Evolutionary conservation across 2,888 invertebrate species (phyloP).

Genomic region (Drosophila anomalata): DNA sequence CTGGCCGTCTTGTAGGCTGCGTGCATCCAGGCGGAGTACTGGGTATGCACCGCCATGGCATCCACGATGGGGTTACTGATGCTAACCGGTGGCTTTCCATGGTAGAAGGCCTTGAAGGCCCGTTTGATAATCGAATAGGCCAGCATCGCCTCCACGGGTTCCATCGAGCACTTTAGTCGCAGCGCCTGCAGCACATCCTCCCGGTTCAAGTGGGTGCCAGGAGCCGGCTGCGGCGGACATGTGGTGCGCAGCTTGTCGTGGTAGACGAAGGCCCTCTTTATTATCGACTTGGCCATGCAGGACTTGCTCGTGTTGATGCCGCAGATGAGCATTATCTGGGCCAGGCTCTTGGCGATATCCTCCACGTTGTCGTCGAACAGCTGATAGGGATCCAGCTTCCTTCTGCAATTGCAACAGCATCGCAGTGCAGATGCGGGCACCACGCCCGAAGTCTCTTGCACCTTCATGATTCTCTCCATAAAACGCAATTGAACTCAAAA

Average conservation of each 20-base stretch:
- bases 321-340: slow-evolving; percentile 74
- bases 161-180: slow-evolving; percentile 77
- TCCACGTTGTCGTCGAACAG: slow-evolving; percentile 69
- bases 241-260: slow-evolving; percentile 74
- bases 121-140: slow-evolving; percentile 79
- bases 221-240: slow-evolving; percentile 38
- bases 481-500: not conserved
- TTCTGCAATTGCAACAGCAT: slow-evolving; percentile 61
- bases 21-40: slow-evolving; percentile 76
- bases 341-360: slow-evolving; percentile 61
- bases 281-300: slow-evolving; percentile 67
- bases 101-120: slow-evolving; percentile 81
- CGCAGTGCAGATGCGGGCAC: slow-evolving; percentile 1
- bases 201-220: slow-evolving; percentile 64
- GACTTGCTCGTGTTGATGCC: slow-evolving; percentile 78
- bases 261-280: slow-evolving; percentile 76
- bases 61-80: slow-evolving; percentile 74
- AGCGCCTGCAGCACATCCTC: slow-evolving; percentile 77
- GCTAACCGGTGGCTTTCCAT: slow-evolving; percentile 63
- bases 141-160: slow-evolving; percentile 76
- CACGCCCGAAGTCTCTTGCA: slow-evolving; percentile 10
- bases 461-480: slow-evolving; percentile 30
- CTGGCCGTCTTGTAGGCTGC: slow-evolving; percentile 77
- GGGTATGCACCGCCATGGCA: slow-evolving; percentile 62
- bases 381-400: slow-evolving; percentile 63